A percentile compares a stretch with the other conserved stretches of the same genome.
Conservation (phyloP, 2,797 vertebrate species). For the Sebastes oblongus region DNA sequence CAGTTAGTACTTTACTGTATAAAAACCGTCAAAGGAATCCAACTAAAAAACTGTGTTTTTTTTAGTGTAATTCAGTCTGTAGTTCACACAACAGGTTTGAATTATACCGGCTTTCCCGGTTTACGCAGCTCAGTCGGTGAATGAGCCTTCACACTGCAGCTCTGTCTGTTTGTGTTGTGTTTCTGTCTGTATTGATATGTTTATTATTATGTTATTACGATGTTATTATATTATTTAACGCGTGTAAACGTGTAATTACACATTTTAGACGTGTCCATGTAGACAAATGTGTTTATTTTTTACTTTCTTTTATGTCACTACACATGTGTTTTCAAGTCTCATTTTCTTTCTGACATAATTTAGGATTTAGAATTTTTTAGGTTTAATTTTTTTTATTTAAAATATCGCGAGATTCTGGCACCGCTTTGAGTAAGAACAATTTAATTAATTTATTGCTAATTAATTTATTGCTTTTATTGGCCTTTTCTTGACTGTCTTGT, state of each 20-base stretch:
- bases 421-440: no score
- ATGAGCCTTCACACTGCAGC: neutral
- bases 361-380: no score
- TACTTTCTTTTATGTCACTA: neutral
- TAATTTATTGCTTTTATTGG: no score
- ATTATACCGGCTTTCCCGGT: conserved; percentile 65
- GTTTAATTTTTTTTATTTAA: neutral
- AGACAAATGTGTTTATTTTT: neutral
- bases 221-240: no score
- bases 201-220: neutral
- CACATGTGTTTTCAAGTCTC: neutral
- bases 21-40: fast-evolving
- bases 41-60: fast-evolving
- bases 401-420: no score
- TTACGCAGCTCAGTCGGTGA: conserved; percentile 19
- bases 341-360: neutral
- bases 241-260: neutral
- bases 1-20: fast-evolving
- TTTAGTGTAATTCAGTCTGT: neutral
- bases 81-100: conserved; percentile 34
- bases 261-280: neutral
- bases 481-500: no score
- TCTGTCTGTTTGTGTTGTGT: neutral
- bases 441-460: no score
- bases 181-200: neutral